Base-by-base conservation (phyloP, 2,113 vertebrate species). In the Bubo scandiacus region DNA sequence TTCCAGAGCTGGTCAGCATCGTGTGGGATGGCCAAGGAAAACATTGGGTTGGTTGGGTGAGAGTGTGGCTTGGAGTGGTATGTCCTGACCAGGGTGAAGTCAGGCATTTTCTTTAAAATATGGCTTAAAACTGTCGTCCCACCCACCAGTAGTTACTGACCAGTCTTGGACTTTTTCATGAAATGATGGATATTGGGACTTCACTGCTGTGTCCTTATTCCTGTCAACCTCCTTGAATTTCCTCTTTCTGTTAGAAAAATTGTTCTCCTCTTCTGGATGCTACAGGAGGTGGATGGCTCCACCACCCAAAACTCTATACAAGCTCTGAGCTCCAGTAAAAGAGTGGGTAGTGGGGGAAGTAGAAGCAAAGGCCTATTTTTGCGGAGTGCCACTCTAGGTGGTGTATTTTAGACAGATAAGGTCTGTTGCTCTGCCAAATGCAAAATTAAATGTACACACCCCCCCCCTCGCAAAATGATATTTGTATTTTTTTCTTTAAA, bases 401-500 rank as follows among this genome's bases (percentile, higher is more conserved):
- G 61, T 80, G 10, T 79, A 77, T 94, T 92, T 94, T 58, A 89
- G 88, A 87, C 26, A 72, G 81, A 92, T 72, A 79, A 94, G 45
- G 51, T 72, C 81, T 91, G 83, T 92, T 94, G 32, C 70, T 94
- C 66, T 91, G 88, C 92, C 91, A 96, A 97, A 92, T 54, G 54
- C 57, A 91, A 95, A 91, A 78, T 72, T 79, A 79, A 84, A 66
- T 58, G 40, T 58, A 75, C 55, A 23, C 8, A 40, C 42, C 13
- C 43, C 43, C 43, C 43, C 43, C 16, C 43, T 45, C 18, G 3
- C 34, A 85, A 89, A 94, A 67, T 36, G 57, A 16, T 72, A 38
- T 91, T 95, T 94, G n/a, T 88, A 13, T 3, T 29, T 90, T 66
- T 88, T 92, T 40, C 36, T 92, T 92, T 89, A 65, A 94, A 92